phyloP scores from a whole-genome alignment of 2,888 invertebrate species.

The Lathronympha strigana region DNA sequence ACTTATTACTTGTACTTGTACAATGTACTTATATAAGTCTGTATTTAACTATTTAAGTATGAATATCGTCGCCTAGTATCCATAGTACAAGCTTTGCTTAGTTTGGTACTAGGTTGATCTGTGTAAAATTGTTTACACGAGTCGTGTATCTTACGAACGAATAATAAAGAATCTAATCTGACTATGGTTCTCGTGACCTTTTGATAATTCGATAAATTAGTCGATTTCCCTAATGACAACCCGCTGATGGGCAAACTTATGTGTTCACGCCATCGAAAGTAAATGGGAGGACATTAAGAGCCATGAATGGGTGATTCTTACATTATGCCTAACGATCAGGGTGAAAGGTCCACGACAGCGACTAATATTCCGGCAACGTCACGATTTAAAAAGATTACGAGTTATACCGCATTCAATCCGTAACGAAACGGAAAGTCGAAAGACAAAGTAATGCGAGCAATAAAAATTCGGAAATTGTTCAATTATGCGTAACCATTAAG shows the following conservation, averaged over 20 bases:
- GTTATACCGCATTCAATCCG: conserved; percentile 33
- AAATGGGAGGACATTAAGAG: conserved; percentile 58
- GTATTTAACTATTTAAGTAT: no score
- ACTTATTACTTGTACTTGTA: no score
- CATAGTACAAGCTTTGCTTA: no score
- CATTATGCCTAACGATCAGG: conserved; percentile 53
- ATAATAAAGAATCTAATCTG: neutral
- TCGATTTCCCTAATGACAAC: conserved; percentile 38
- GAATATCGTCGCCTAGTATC: no score
- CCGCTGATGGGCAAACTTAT: conserved; percentile 42
- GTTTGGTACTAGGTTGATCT: no score
- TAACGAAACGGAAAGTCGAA: conserved; percentile 30
- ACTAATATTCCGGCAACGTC: conserved; percentile 40
- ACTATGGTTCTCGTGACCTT: conserved; percentile 26
- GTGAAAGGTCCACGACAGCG: conserved; percentile 62
- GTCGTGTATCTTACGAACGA: no score
- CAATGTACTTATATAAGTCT: no score
- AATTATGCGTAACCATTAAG: conserved; percentile 26
- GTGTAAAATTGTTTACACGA: no score
- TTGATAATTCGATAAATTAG: conserved; percentile 31
- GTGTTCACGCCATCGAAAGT: conserved; percentile 54
- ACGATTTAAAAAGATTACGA: conserved; percentile 23
- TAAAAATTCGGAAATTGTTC: conserved; percentile 18
- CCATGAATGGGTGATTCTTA: conserved; percentile 58
- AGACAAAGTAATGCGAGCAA: conserved; percentile 7